Percentiles rank a stretch among this genome's conserved stretches.
These are phyloP conservation scores for Nansenia antarctica DNA, from an alignment of 2,113 vertebrate species.

Conservation along the genomic window DNA sequence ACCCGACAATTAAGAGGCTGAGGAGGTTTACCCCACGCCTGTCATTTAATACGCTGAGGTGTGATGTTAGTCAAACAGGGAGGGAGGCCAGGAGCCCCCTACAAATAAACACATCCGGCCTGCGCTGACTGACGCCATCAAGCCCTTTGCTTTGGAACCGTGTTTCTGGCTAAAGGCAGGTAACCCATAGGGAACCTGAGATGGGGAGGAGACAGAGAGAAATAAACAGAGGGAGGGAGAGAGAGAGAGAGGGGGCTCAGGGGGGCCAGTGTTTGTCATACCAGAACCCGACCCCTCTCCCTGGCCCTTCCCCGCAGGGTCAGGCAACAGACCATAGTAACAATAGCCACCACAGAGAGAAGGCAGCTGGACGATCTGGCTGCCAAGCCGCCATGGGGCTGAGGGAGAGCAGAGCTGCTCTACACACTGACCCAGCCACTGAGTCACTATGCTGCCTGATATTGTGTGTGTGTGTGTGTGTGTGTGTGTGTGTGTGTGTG, in stretches of 20 bases:
- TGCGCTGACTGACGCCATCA: conserved; percentile 65
- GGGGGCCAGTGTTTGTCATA: conserved; percentile 11
- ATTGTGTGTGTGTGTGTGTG: conserved; percentile 15
- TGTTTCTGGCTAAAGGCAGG: conserved; percentile 48
- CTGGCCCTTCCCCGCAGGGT: not conserved
- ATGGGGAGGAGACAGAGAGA: conserved; percentile 48
- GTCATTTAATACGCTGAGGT: conserved; percentile 62
- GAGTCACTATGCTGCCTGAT: not conserved
- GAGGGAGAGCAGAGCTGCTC: not conserved
- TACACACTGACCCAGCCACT: not conserved
- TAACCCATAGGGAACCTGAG: conserved; percentile 47
- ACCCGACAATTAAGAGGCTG: conserved; percentile 38
- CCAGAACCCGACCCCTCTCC: conserved; percentile 5
- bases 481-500: conserved; percentile 13
- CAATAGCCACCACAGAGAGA: conserved; percentile 37
- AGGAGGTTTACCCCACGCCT: conserved; percentile 20
- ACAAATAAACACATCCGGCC: conserved; percentile 67
- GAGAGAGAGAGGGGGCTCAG: conserved; percentile 38
- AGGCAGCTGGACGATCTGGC: conserved; percentile 50
- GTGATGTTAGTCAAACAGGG: conserved; percentile 59
- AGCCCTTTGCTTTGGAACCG: conserved; percentile 43
- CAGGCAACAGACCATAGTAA: conserved; percentile 32
- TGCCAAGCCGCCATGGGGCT: conserved; percentile 21
- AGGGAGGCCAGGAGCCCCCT: conserved; percentile 49
- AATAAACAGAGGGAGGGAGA: conserved; percentile 48